Evolutionary conservation across 2,113 vertebrate genomes (phyloP), one percentile per base, ranked within the genome.

Genomic region (Phylloscopus trochiloides): DNA sequence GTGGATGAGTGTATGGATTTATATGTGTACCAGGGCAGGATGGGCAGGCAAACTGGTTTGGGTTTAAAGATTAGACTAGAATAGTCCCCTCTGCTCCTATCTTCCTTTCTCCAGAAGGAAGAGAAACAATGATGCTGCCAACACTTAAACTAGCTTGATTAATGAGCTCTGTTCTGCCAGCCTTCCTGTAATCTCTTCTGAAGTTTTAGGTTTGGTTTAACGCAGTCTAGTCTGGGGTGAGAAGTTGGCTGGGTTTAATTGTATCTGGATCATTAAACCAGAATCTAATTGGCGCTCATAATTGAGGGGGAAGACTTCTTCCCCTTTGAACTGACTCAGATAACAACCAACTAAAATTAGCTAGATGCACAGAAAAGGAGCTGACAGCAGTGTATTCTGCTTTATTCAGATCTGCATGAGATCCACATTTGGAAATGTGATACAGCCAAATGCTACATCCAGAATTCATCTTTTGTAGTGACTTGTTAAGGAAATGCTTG

Each of bases 391-490:
- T 47, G 58, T 83, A 62, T 89, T 93, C 77, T 92, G 28, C 42
- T 92, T 88, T 93, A 80, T 97, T 89, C 86, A 92, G 45, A 65
- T 76, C 19, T 84, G 71, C 57, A 38, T 85, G 50, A 95, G 79
- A 94, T 96, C 96, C 89, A 58, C 76, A 51, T 96, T 97, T 97
- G 74, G 79, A 91, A 93, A 92, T 19, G 51, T 94, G 43, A 61
- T 91, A 57, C 28, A 76, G 67, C 26, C 18, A 73, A 70, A 88
- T 89, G 55, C 63, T 81, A 74, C 38, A 91, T 54, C 85, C 34
- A 42, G 76, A 63, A 90, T 91, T 88, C 50, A 91, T 95, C 72
- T 94, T 85, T 79, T 88, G 78, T 86, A 73, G 55, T 63, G 25
- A 52, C 54, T 86, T 80, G 50, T 62, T 89, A 68, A 85, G 70